A percentile compares a stretch with the other conserved stretches of the same genome.
Evolutionary conservation across 2,113 vertebrate species (phyloP).

Genomic region (Dasypus novemcinctus): DNA sequence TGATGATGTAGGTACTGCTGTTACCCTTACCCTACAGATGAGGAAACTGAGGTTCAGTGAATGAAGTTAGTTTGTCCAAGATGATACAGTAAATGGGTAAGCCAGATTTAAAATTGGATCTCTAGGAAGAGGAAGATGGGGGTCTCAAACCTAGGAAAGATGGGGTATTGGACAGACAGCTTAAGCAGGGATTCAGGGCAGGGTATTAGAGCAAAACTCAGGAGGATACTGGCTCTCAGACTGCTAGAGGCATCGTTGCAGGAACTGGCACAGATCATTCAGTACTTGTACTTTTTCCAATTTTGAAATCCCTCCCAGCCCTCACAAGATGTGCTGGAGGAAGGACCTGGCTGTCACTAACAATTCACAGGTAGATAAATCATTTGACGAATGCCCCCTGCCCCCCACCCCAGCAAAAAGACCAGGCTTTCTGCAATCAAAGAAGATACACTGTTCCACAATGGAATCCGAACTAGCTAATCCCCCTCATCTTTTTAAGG

Average conservation of each 20-base stretch:
- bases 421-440: constrained; percentile 1
- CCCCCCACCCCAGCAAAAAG: neutral
- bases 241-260: neutral
- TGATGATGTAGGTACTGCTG: neutral
- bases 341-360: neutral
- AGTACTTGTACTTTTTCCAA: neutral
- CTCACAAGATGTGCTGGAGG: neutral
- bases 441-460: constrained; percentile 5
- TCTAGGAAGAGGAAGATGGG: neutral
- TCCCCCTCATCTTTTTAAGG: neutral
- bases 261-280: neutral
- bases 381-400: neutral
- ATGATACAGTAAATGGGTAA: neutral
- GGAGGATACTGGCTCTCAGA: neutral
- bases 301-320: neutral
- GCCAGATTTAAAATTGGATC: neutral
- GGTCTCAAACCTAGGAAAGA: neutral
- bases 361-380: constrained; percentile 56
- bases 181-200: neutral
- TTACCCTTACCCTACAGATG: neutral
- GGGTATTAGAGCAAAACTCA: neutral
- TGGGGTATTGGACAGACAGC: neutral
- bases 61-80: neutral
- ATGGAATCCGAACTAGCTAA: constrained; percentile 29
- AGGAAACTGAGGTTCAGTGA: neutral